Percentiles rank a stretch among this genome's conserved stretches.
These are phyloP conservation scores for Himalopsyche japonica DNA, from an alignment of 2,888 invertebrate genomes.

Conservation along the genomic window DNA sequence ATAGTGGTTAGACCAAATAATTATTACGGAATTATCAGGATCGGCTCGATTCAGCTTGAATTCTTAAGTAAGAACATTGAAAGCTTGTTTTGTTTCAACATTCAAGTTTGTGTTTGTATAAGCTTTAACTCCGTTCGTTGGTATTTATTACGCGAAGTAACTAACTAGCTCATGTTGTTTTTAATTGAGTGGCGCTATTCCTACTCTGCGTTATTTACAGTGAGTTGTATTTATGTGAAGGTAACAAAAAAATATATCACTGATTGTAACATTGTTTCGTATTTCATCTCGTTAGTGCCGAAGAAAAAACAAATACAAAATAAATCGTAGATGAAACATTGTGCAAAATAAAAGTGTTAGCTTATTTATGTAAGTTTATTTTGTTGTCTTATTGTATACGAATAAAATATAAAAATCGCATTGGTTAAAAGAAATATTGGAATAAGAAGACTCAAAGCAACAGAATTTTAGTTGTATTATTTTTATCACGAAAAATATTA, in stretches of 20 bases:
- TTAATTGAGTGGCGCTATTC: not conserved
- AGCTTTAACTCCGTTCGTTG: not conserved
- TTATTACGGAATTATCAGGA: not conserved
- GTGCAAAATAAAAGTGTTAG: too few species aligned
- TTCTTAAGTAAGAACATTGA: not conserved
- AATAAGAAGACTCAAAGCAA: too few species aligned
- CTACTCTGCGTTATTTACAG: not conserved
- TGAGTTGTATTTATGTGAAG: not conserved
- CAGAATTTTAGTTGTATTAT: too few species aligned
- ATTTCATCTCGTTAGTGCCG: not conserved
- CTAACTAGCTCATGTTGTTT: not conserved
- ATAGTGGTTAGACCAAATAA: not conserved
- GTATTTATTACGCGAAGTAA: not conserved
- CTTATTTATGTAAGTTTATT: too few species aligned
- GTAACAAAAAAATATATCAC: not conserved
- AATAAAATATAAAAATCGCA: too few species aligned
- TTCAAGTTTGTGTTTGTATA: not conserved
- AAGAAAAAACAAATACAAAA: not conserved
- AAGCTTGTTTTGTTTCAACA: not conserved
- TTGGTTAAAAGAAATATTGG: too few species aligned
- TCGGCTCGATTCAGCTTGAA: not conserved
- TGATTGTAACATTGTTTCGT: not conserved
- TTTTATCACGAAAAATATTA: too few species aligned
- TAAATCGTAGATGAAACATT: too few species aligned
- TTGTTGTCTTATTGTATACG: too few species aligned